Evolutionary conservation across 2,113 vertebrate genomes (phyloP).

Genomic region (Panurus biarmicus): DNA sequence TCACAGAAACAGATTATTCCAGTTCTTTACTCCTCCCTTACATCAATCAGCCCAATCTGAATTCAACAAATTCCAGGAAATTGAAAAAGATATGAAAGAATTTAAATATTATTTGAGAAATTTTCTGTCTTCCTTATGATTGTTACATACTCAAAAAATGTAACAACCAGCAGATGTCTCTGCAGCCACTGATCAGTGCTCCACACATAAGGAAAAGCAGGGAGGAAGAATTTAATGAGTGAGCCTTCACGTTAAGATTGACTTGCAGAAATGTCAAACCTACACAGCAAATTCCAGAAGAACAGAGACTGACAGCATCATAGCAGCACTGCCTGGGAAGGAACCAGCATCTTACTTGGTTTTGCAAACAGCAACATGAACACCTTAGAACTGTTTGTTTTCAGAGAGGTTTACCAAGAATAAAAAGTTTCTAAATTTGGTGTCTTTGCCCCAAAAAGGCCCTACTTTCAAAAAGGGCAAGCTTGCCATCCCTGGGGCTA

Average conservation of each 20-base stretch:
- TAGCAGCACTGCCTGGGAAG: background rate
- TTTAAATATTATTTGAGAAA: background rate
- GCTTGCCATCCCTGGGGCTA: background rate
- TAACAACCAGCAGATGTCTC: constrained; percentile 42
- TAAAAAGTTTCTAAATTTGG: background rate
- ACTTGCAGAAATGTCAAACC: background rate
- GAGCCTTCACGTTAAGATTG: background rate
- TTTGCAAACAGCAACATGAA: background rate
- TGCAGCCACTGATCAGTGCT: background rate
- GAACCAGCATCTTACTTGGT: background rate
- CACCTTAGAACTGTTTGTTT: background rate
- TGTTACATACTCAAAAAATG: background rate
- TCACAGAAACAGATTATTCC: background rate
- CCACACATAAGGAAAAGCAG: background rate
- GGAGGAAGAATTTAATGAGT: background rate
- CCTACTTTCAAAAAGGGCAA: background rate
- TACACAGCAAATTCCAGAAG: background rate
- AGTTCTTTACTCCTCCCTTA: background rate
- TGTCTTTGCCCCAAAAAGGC: background rate
- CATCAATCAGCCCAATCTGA: background rate
- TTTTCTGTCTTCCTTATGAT: background rate
- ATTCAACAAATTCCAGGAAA: background rate
- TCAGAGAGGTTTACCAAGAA: background rate
- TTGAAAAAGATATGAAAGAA: background rate
- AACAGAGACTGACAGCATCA: background rate